Percentiles rank a stretch among this genome's conserved stretches.
Evolutionary conservation across 2,888 invertebrate species (phyloP).

Genomic region (Homarus gammarus): DNA sequence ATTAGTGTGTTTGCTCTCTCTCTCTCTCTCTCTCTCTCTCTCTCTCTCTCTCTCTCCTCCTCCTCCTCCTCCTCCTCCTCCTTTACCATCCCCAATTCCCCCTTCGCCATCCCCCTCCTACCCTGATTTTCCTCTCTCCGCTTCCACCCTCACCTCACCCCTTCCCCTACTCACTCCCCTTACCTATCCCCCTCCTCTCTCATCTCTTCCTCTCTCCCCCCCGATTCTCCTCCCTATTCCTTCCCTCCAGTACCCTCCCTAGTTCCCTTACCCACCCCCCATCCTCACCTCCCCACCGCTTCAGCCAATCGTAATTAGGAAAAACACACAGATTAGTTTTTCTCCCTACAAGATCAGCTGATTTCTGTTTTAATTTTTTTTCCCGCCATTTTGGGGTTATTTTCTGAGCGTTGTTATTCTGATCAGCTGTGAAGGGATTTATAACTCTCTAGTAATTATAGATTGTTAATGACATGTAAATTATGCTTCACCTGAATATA

Average conservation of each 20-base stretch:
- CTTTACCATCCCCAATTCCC: no score
- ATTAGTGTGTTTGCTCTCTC: constrained; percentile 34
- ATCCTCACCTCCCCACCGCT: constrained; percentile 18
- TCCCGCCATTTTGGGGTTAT: no score
- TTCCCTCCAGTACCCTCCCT: background rate
- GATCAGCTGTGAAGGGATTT: no score
- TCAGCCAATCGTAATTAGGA: constrained; percentile 18
- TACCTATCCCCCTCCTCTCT: background rate
- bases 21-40: background rate
- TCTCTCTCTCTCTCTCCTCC: constrained; percentile 18
- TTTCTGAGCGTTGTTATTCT: no score
- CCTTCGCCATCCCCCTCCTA: background rate
- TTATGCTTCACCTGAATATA: no score
- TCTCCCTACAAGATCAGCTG: background rate
- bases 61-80: background rate
- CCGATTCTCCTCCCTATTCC: background rate
- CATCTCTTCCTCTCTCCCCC: background rate
- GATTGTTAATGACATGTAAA: no score
- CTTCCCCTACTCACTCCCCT: background rate
- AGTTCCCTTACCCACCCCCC: background rate
- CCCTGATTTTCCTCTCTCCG: background rate
- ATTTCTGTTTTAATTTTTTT: background rate
- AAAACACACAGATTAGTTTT: constrained; percentile 15
- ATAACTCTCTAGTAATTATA: no score
- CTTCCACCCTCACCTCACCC: background rate